A percentile compares a stretch with the other conserved stretches of the same genome.
Conservation (phyloP, 2,797 vertebrate genomes). For the Oryzias dopingdopingensis region DNA sequence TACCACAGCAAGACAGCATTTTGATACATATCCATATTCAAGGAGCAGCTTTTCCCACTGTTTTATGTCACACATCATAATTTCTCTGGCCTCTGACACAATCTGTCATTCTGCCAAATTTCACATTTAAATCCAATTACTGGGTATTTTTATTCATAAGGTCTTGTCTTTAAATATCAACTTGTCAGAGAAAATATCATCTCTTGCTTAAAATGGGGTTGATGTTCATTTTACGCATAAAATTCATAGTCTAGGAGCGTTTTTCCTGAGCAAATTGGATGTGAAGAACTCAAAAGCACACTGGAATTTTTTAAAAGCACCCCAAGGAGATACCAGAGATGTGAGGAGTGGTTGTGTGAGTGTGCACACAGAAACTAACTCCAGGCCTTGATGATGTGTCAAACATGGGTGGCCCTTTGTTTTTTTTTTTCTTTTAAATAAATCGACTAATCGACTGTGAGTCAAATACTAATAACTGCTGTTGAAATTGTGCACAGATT, state of each 20-base stretch:
- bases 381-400: conserved; percentile 6
- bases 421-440: conserved; percentile 3
- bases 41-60: conserved; percentile 20
- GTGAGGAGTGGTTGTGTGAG: conserved; percentile 6
- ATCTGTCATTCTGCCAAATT: conserved; percentile 50
- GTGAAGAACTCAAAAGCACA: conserved; percentile 30
- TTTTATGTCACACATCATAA: conserved; percentile 11
- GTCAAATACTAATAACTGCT: conserved; percentile 24
- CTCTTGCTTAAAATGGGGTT: conserved; percentile 33
- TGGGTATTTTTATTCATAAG: conserved; percentile 61
- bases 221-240: conserved; percentile 50
- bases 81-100: conserved; percentile 41
- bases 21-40: conserved; percentile 19
- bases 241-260: conserved; percentile 46
- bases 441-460: conserved; percentile 8
- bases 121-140: conserved; percentile 62
- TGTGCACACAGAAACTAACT: background rate
- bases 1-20: conserved; percentile 6
- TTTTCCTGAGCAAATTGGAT: conserved; percentile 62
- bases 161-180: conserved; percentile 49
- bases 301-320: conserved; percentile 34
- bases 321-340: conserved; percentile 26
- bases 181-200: conserved; percentile 48
- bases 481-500: conserved; percentile 29
- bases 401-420: conserved; percentile 4